These are phyloP conservation scores for Cephalopterus ornatus DNA, from an alignment of 2,113 vertebrate genomes.

Conservation along the genomic window DNA sequence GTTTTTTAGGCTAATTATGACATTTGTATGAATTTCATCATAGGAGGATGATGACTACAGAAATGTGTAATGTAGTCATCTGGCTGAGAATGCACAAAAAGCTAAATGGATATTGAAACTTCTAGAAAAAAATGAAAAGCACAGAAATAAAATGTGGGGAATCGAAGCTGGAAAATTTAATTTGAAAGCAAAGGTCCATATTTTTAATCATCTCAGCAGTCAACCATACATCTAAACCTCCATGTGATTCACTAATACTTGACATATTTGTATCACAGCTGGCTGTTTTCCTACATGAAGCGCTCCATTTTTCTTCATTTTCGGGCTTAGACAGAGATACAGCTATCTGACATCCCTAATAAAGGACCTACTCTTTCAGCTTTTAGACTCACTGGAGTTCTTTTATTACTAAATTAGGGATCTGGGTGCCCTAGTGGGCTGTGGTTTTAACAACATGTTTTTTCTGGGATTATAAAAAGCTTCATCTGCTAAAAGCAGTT, in stretches of 20 bases:
- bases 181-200: not conserved
- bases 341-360: not conserved
- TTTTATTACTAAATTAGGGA: not conserved
- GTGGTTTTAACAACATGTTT: not conserved
- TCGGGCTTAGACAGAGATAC: not conserved
- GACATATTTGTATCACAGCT: not conserved
- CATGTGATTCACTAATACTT: rapidly evolving
- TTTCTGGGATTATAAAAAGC: not conserved
- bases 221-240: not conserved
- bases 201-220: not conserved
- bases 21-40: not conserved
- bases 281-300: not conserved
- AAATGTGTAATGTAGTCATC: not conserved
- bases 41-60: not conserved
- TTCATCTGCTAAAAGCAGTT: not conserved
- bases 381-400: not conserved
- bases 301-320: not conserved
- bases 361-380: not conserved
- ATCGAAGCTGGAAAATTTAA: not conserved
- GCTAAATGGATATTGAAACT: not conserved
- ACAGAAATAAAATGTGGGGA: not conserved
- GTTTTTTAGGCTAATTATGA: not conserved
- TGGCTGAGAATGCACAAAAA: not conserved
- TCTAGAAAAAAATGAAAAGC: not conserved
- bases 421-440: not conserved